Conservation (phyloP, 2,113 vertebrate species). For the Delphinapterus leucas region DNA sequence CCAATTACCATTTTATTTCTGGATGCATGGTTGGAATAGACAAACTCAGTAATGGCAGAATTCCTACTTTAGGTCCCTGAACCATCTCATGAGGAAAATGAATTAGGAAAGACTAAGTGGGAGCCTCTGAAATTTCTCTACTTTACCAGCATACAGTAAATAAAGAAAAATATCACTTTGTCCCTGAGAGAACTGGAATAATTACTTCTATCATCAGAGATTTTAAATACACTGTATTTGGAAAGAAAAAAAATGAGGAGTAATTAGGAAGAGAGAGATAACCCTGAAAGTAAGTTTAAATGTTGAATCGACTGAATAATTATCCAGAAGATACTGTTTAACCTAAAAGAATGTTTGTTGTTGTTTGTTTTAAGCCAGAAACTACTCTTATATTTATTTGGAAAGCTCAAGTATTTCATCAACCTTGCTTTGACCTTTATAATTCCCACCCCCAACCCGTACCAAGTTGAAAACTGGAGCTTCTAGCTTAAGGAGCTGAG, state of each 20-base stretch:
- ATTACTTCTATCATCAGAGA: not conserved
- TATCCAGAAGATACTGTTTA: not conserved
- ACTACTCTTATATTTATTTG: not conserved
- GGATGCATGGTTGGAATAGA: not conserved
- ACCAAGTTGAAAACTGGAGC: not conserved
- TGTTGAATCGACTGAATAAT: not conserved
- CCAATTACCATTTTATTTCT: not conserved
- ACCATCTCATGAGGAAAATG: not conserved
- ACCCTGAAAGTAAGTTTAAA: not conserved
- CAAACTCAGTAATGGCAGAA: not conserved
- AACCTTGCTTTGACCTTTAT: not conserved
- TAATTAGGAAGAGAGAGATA: not conserved
- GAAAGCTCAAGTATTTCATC: not conserved
- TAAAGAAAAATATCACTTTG: not conserved
- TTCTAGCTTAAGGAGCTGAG: not conserved
- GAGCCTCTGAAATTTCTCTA: not conserved
- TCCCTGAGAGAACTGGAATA: not conserved
- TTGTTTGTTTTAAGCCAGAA: not conserved
- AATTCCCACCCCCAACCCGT: not conserved
- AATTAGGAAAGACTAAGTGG: not conserved
- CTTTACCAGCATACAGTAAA: not conserved
- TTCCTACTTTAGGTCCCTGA: not conserved
- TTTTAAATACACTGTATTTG: not conserved
- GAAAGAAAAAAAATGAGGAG: not conserved
- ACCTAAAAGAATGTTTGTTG: not conserved